Evolutionary conservation across 2,888 invertebrate species (phyloP).

Genomic region (Lacanobia wlatinum): DNA sequence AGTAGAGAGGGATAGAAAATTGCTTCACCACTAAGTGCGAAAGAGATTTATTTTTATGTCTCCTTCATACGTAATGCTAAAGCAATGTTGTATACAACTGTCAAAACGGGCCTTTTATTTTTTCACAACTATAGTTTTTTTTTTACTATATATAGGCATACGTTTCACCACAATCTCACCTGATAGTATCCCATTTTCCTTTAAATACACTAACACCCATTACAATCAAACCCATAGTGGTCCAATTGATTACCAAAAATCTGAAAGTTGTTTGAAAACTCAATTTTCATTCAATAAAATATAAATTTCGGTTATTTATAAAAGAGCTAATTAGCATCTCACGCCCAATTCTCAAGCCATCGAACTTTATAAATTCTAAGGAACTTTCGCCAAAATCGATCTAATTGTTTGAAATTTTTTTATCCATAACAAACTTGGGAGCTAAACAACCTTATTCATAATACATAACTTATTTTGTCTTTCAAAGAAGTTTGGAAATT

Average conservation of each 20-base stretch:
- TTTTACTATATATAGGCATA: too few relatives aligned
- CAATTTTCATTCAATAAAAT: neutral
- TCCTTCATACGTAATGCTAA: too few relatives aligned
- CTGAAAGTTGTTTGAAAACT: neutral
- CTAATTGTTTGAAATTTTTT: constrained; percentile 9
- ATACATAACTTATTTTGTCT: neutral
- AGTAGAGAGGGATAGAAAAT: too few relatives aligned
- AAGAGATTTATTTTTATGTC: too few relatives aligned
- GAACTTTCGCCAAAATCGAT: neutral
- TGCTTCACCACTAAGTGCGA: too few relatives aligned
- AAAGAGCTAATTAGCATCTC: neutral
- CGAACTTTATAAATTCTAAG: neutral
- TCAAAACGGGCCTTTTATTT: too few relatives aligned
- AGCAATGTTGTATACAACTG: too few relatives aligned
- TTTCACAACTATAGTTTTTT: too few relatives aligned
- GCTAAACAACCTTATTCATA: neutral
- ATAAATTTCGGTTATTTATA: neutral
- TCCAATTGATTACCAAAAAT: neutral
- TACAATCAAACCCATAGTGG: too few relatives aligned
- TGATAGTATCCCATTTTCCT: too few relatives aligned
- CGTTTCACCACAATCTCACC: too few relatives aligned
- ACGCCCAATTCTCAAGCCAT: neutral
- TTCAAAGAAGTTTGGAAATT: neutral
- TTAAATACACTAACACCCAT: too few relatives aligned
- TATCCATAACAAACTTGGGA: constrained; percentile 8